Evolutionary conservation across 2,888 invertebrate species (phyloP), one percentile per base, ranked within the genome.

Genomic region (Scaptomyza cyrtandrae): DNA sequence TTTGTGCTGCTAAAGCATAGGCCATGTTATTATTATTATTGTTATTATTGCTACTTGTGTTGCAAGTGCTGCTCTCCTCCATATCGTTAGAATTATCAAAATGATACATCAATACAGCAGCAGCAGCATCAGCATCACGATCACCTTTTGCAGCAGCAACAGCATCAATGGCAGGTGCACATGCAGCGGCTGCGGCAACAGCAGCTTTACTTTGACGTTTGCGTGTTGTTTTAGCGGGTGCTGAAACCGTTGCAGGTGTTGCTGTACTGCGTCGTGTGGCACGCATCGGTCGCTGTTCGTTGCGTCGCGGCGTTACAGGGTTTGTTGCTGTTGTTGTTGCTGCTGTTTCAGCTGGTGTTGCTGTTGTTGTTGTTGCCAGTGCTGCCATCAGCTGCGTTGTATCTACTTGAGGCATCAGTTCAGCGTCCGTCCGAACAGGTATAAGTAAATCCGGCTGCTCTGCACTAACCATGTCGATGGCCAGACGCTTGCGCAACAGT

Each of bases 381-480:
- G 43, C 37, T 29, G 39, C 10, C 45, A 52, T 10, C 41, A 57
- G 35, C 9, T 56, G 57, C 3, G 16, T 24, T 2, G 50, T 49
- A 33, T 59, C 58, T 37, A 37, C n/a, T 10, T 14, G 67, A 37
- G 41, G 19, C 19, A 75, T 70, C 1, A 57, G 69, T 29, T 52
- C 54, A 9, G 52, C 76, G 13, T 48, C 54, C 3, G 19, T 44
- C 6, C 10, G 46, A 9, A 24, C 45, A 2, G 53, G 10, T 1
- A 29, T 14, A 13, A 45, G 16, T 46, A 43, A 7, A 27, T 69
- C 27, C 24, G 57, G 78, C 53, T 80, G 81, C 45, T 90, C 90
- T 2, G 84, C 82, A 60, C 86, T 90, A 3, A 91, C 89, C 89
- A 91, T 90, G 55, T 91, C 91, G 48, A 91, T 91, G 48, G 91